phyloP scores from a whole-genome alignment of 2,113 vertebrate species.

The Budorcas taxicolor region DNA sequence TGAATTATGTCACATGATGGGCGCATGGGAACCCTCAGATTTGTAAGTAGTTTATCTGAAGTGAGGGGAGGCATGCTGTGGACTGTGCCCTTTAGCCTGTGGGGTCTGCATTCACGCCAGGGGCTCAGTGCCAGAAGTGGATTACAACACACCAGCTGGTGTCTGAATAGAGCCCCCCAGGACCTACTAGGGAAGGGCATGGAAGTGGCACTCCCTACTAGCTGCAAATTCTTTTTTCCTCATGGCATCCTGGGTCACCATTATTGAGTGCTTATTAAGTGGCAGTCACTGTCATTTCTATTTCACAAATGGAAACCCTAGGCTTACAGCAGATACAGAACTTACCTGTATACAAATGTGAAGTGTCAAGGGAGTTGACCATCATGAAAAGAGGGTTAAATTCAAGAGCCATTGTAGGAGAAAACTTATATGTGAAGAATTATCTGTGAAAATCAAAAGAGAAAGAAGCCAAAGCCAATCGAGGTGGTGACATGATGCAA shows the following conservation, averaged over 20 bases:
- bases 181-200: neutral
- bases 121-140: neutral
- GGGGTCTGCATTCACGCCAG: neutral
- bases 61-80: neutral
- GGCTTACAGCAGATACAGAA: neutral
- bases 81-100: neutral
- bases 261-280: neutral
- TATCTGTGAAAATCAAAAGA: neutral
- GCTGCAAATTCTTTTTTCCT: neutral
- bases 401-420: neutral
- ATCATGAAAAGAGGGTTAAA: neutral
- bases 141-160: neutral
- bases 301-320: neutral
- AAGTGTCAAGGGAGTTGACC: neutral
- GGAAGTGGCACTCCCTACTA: too few relatives aligned
- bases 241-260: neutral
- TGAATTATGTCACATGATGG: neutral
- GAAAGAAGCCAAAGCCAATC: neutral
- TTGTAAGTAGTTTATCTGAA: neutral
- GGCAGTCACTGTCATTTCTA: neutral
- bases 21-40: neutral
- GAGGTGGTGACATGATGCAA: neutral
- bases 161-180: neutral
- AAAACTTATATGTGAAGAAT: neutral
- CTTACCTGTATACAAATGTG: neutral